Percentiles rank a stretch among this genome's conserved stretches.
Evolutionary conservation across 2,113 vertebrate species (phyloP).

Genomic region (Alces alces): DNA sequence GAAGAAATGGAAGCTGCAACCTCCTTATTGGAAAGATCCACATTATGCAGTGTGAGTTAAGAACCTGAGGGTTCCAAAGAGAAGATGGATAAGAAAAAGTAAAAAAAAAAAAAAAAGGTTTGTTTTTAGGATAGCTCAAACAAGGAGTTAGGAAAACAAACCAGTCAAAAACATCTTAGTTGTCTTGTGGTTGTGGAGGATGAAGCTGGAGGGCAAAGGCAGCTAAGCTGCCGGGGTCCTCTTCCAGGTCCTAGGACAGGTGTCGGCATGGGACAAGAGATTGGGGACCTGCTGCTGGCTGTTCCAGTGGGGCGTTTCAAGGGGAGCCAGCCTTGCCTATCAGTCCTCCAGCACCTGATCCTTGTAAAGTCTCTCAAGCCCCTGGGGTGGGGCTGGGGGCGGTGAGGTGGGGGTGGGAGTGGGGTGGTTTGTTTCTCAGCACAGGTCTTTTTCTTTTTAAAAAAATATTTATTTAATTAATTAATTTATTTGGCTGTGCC

Average conservation of each 20-base stretch:
- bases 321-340: not conserved
- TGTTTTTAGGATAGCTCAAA: slow-evolving; percentile 22
- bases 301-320: not conserved
- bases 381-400: too few relatives aligned
- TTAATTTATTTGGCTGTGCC: not conserved
- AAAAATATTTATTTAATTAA: not conserved
- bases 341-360: not conserved
- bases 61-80: not conserved
- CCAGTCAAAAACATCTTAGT: not conserved
- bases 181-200: not conserved
- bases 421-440: not conserved
- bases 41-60: slow-evolving; percentile 4
- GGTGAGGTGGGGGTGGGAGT: too few relatives aligned
- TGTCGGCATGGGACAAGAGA: not conserved
- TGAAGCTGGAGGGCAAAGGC: not conserved
- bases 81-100: not conserved
- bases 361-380: not conserved
- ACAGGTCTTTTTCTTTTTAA: not conserved
- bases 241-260: not conserved
- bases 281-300: not conserved
- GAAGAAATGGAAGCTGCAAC: slow-evolving; percentile 49
- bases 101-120: not conserved
- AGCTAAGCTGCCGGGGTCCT: not conserved
- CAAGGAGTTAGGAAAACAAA: not conserved
- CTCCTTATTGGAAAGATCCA: slow-evolving; percentile 41